phyloP scores from a whole-genome alignment of 2,888 invertebrate species.

The Acanthacorydalis orientalis region DNA sequence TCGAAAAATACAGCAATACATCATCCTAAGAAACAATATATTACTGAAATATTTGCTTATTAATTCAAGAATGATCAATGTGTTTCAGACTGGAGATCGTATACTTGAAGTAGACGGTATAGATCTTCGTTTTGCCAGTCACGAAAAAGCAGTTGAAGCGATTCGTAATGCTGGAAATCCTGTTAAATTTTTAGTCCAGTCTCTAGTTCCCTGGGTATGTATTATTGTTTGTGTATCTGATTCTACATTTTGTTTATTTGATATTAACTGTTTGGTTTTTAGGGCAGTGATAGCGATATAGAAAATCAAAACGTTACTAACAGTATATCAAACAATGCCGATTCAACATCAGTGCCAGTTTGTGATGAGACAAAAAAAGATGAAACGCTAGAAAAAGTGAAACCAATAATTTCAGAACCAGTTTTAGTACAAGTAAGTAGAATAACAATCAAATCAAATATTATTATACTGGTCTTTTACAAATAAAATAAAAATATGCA shows the following conservation, averaged over 20 bases:
- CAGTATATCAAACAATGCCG: neutral
- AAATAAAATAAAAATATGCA: no score
- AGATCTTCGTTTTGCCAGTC: slow-evolving; percentile 78
- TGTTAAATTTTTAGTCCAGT: slow-evolving; percentile 81
- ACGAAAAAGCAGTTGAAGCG: slow-evolving; percentile 86
- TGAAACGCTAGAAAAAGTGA: neutral
- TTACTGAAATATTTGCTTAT: neutral
- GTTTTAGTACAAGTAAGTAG: no score
- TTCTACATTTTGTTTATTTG: no score
- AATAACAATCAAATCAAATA: no score
- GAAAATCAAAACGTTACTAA: neutral
- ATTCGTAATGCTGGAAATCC: slow-evolving; percentile 82
- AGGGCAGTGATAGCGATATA: no score
- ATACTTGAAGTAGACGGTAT: slow-evolving; percentile 83
- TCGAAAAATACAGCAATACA: neutral
- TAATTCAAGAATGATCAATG: slow-evolving; percentile 1
- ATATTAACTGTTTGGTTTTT: no score
- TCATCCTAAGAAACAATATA: neutral
- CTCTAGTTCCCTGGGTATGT: slow-evolving; percentile 56
- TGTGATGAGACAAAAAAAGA: neutral
- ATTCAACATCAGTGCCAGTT: neutral
- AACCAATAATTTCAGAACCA: no score
- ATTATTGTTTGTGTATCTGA: neutral
- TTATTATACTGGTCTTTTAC: no score
- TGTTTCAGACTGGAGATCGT: slow-evolving; percentile 64